Evolutionary conservation across 2,797 vertebrate species (phyloP), one percentile per base, ranked within the genome.

Genomic region (Bufotes viridis): DNA sequence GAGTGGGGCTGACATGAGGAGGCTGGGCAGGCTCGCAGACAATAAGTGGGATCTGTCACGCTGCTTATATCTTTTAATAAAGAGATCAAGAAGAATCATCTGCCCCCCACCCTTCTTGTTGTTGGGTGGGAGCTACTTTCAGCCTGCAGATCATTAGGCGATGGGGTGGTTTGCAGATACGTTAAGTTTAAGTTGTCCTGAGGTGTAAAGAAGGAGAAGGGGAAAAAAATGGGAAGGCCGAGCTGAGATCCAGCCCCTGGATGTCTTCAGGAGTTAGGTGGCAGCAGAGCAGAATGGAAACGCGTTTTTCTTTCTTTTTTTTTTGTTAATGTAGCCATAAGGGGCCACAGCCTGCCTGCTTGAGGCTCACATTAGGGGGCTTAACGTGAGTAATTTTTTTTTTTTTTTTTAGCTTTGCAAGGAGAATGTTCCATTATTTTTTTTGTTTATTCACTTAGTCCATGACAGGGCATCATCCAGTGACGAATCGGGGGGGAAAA

Each of bases 271-370:
- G 49, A 84, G 82, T 88, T 84, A 61, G 81, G 63, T 88, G 82
- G 82, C 87, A 79, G 75, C 76, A 81, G 65, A 88, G 78, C 70
- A 60, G 75, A 70, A 85, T 74, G 60, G 29, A 84, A 55, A 79
- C 58, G 42, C 7, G 53, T 67, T 67, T 67, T 65, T 22, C 34
- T 42, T 42, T 20, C 4, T 12, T 65, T 67, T 74, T 76, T 53
- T 15, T 34, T 34, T 34, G 29, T 34, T 57, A 11, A 7, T 69
- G 49, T 53, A 63, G 79, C 29, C 61, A 82, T 82, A 70, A 82
- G 51, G 58, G 22, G 70, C 3, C 63, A 26, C 60, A 58, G 82
- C 65, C 82, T 81, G 57, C 51, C 14, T 81, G 65, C 76, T 24
- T 81, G 87, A 67, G 67, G 76, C 17, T 76, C 84, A 13, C 74